phyloP scores from a whole-genome alignment of 2,888 invertebrate species.

The Pedicia rivosa region DNA sequence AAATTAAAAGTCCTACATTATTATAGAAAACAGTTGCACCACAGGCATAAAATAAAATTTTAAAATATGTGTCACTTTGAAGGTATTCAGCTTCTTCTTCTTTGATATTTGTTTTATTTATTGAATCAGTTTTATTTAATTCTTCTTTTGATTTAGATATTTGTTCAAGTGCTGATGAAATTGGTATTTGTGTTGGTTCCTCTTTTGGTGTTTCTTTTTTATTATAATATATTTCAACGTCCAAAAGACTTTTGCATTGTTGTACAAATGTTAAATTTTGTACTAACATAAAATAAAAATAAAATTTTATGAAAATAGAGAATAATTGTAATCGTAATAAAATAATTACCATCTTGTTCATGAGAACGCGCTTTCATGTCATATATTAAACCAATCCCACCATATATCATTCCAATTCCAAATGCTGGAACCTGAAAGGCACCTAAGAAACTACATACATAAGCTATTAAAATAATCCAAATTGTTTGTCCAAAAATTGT shows the following conservation, averaged over 20 bases:
- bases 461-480: constrained; percentile 64
- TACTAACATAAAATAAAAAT: no score
- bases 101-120: constrained; percentile 19
- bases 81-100: constrained; percentile 30
- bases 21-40: constrained; percentile 73
- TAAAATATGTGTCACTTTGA: constrained; percentile 56
- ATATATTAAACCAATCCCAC: constrained; percentile 45
- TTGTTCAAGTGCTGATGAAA: not conserved
- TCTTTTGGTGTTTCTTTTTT: not conserved
- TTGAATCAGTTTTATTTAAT: constrained; percentile 23
- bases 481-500: constrained; percentile 50
- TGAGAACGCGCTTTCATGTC: constrained; percentile 15
- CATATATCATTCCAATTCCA: constrained; percentile 45
- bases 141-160: not conserved
- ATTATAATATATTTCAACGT: constrained; percentile 2
- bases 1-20: constrained; percentile 64
- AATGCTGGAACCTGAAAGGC: constrained; percentile 62
- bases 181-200: not conserved
- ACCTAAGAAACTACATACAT: constrained; percentile 57
- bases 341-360: not conserved
- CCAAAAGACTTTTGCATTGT: constrained; percentile 3
- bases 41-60: constrained; percentile 66
- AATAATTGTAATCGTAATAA: no score
- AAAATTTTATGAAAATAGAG: no score
- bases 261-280: constrained; percentile 4